A percentile compares a stretch with the other conserved stretches of the same genome.
Conservation (phyloP, 2,888 invertebrate species). For the Gibbula magus region DNA sequence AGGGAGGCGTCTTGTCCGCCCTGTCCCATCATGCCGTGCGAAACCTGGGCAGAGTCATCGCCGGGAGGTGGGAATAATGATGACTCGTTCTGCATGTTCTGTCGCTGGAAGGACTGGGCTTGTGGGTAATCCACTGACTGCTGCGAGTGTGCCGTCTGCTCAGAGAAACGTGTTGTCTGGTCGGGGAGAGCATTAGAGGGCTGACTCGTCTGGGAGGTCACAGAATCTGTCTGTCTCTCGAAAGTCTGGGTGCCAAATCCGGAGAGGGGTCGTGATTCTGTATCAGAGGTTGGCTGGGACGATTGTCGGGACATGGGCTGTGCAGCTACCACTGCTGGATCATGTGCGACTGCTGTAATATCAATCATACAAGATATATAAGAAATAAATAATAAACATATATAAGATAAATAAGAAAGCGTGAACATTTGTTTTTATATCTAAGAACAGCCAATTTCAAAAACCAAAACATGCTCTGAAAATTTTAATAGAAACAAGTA, state of each 20-base stretch:
- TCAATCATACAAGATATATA: too few relatives aligned
- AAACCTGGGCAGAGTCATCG: conserved; percentile 36
- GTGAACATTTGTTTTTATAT: too few relatives aligned
- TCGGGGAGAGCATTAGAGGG: conserved; percentile 24
- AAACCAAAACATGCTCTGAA: too few relatives aligned
- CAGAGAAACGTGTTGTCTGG: conserved; percentile 14
- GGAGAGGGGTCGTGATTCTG: conserved; percentile 34
- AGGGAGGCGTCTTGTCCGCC: conserved; percentile 45
- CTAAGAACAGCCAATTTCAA: too few relatives aligned
- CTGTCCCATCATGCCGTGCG: conserved; percentile 49
- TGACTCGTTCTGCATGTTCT: conserved; percentile 51
- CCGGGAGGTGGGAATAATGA: conserved; percentile 50
- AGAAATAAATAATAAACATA: too few relatives aligned
- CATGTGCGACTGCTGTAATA: conserved; percentile 60
- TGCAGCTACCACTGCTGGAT: conserved; percentile 70
- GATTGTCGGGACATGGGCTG: conserved; percentile 63
- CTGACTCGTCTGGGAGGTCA: conserved; percentile 32
- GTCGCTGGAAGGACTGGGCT: conserved; percentile 29
- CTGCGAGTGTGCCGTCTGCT: conserved; percentile 28
- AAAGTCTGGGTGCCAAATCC: conserved; percentile 2
- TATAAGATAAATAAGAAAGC: too few relatives aligned
- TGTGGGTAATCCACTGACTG: background rate
- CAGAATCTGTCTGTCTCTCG: conserved; percentile 17
- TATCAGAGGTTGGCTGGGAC: conserved; percentile 33
- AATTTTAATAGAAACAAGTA: too few relatives aligned